Evolutionary conservation across 2,888 invertebrate species (phyloP).

Genomic region (Apantesis nais): DNA sequence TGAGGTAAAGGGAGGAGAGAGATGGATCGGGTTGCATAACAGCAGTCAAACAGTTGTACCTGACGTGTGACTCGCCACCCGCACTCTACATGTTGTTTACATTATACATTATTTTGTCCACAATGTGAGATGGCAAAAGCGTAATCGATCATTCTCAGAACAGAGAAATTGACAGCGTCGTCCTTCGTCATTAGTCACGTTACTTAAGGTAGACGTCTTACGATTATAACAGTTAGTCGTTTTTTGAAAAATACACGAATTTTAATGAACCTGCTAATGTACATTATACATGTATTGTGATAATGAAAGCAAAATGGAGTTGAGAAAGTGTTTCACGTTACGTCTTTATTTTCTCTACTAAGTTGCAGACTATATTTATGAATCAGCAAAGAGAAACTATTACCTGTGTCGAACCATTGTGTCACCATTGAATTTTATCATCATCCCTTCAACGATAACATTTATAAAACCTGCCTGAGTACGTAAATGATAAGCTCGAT

Average conservation of each 20-base stretch:
- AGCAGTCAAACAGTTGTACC: conserved; percentile 57
- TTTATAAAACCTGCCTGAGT: not conserved
- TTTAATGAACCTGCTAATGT: not conserved
- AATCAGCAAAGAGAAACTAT: conserved; percentile 50
- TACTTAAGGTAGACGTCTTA: conserved; percentile 2
- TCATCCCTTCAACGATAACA: conserved; percentile 21
- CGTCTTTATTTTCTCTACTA: conserved; percentile 31
- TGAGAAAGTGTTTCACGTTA: conserved; percentile 48
- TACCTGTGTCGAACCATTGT: conserved; percentile 44
- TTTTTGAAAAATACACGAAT: conserved; percentile 4
- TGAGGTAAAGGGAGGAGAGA: conserved; percentile 26
- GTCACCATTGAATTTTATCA: conserved; percentile 33
- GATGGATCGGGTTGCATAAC: conserved; percentile 74
- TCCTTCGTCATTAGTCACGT: conserved; percentile 55
- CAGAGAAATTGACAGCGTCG: conserved; percentile 58
- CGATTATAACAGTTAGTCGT: conserved; percentile 13
- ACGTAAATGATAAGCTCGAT: not conserved
- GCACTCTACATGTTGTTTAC: conserved; percentile 52
- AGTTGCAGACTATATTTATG: conserved; percentile 34
- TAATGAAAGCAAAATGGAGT: conserved; percentile 35
- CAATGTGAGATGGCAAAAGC: conserved; percentile 56
- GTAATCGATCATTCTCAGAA: conserved; percentile 62
- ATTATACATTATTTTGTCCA: conserved; percentile 62
- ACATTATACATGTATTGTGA: conserved; percentile 3
- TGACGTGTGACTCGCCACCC: conserved; percentile 44